These are phyloP conservation scores for Cisticola juncidis DNA, from an alignment of 2,113 vertebrate genomes.

Conservation along the genomic window DNA sequence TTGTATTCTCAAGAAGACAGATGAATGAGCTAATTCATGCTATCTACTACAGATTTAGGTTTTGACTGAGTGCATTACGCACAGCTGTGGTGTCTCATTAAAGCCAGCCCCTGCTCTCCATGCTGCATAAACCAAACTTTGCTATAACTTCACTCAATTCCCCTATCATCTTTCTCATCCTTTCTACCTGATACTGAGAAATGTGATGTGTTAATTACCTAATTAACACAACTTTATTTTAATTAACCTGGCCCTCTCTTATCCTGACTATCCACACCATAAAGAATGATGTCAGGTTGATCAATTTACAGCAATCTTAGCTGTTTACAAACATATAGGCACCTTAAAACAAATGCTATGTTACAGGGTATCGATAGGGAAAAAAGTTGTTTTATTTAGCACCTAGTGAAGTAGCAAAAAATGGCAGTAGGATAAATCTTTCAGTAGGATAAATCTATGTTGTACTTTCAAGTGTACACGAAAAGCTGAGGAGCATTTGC, in stretches of 20 bases:
- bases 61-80: not conserved
- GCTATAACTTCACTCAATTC: not conserved
- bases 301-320: conserved; percentile 14
- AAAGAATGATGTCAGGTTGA: not conserved
- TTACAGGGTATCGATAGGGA: not conserved
- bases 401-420: not conserved
- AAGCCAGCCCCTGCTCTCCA: not conserved
- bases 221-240: conserved; percentile 41
- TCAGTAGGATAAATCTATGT: not conserved
- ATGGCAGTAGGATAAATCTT: too few species aligned
- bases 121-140: not conserved
- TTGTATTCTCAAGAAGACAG: not conserved
- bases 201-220: conserved; percentile 37
- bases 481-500: not conserved
- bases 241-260: conserved; percentile 20
- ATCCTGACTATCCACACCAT: not conserved
- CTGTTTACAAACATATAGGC: conserved; percentile 1
- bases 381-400: not conserved
- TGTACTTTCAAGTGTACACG: not conserved
- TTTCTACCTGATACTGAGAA: not conserved
- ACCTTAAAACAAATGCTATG: conserved; percentile 5
- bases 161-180: not conserved
- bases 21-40: not conserved
- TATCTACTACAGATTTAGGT: not conserved
- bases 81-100: not conserved